Evolutionary conservation across 2,888 invertebrate genomes (phyloP).

Genomic region (Tipula vernalis): DNA sequence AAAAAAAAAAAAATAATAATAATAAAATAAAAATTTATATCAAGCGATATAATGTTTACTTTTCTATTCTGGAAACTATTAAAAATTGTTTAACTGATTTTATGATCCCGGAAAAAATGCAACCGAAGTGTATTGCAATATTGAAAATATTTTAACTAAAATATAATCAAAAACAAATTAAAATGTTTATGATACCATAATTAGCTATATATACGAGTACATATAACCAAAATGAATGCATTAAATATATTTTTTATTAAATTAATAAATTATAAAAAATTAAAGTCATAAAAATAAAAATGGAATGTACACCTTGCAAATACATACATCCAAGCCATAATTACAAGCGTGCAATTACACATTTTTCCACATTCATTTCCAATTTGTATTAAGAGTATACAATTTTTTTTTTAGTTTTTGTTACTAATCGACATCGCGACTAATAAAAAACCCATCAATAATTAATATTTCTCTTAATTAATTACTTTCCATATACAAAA

Average conservation of each 20-base stretch:
- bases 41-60: too few species aligned
- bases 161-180: too few species aligned
- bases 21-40: too few species aligned
- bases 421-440: neutral
- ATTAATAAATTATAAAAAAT: neutral
- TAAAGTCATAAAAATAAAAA: neutral
- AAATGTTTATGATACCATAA: too few species aligned
- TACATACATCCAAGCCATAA: neutral
- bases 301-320: neutral
- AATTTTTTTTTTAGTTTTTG: neutral
- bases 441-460: neutral
- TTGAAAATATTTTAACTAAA: too few species aligned
- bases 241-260: neutral
- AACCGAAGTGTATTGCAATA: too few species aligned
- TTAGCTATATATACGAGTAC: too few species aligned
- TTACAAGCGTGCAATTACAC: neutral
- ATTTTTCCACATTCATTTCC: neutral
- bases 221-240: neutral
- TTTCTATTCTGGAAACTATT: too few species aligned
- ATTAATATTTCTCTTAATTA: neutral
- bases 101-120: too few species aligned
- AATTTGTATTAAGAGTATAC: neutral
- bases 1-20: too few species aligned
- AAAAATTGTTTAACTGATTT: too few species aligned
- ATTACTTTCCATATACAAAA: neutral